Conservation (phyloP, 2,113 vertebrate genomes). For the Saguinus midas region DNA sequence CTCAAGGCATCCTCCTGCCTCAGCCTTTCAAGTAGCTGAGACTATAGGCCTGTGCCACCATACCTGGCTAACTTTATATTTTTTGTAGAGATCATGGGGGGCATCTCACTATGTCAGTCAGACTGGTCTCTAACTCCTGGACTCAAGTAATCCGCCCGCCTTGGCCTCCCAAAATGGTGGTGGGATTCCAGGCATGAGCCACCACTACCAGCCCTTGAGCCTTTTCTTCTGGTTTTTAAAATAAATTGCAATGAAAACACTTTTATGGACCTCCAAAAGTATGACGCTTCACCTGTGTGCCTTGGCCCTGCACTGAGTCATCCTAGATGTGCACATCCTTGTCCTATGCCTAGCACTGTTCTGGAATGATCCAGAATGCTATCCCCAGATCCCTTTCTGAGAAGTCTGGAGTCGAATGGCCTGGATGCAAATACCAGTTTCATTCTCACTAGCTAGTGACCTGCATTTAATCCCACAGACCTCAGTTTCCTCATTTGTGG, state of each 20-base stretch:
- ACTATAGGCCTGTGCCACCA: not conserved
- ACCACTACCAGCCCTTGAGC: no score
- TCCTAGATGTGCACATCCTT: not conserved
- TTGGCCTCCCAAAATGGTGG: not conserved
- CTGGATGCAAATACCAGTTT: not conserved
- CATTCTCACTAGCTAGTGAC: not conserved
- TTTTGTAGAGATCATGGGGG: not conserved
- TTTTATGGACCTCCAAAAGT: not conserved
- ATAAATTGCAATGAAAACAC: not conserved
- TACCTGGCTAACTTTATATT: not conserved
- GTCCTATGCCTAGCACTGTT: rapidly evolving
- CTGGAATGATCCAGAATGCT: not conserved
- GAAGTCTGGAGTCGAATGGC: not conserved
- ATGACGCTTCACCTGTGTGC: no score
- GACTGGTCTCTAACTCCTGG: not conserved
- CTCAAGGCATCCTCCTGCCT: not conserved
- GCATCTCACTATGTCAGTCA: not conserved
- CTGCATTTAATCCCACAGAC: not conserved
- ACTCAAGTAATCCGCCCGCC: not conserved
- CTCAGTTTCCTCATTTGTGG: not conserved
- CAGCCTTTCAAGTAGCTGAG: not conserved
- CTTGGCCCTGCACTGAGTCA: not conserved
- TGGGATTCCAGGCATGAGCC: not conserved
- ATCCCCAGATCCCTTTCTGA: not conserved
- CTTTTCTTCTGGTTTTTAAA: not conserved